Evolutionary conservation across 92 coral and sea anemone genomes (phyloP).

Genomic region (Chrysogorgia sp.): DNA sequence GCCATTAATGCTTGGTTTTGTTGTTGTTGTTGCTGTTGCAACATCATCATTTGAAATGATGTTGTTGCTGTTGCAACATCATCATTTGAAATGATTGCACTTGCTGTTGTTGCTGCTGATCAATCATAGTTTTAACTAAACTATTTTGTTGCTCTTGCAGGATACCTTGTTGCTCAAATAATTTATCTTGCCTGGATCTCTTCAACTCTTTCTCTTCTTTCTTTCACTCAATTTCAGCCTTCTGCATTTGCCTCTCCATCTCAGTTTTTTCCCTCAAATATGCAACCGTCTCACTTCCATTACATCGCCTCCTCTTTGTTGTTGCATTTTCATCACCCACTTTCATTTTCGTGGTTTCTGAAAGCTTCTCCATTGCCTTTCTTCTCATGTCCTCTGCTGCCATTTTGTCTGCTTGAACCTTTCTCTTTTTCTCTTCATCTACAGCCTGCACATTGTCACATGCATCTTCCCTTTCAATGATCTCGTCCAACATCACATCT

Average conservation of each 20-base stretch:
- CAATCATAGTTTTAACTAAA: slow-evolving; percentile 28
- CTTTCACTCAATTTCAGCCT: slow-evolving; percentile 43
- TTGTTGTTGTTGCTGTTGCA: slow-evolving; percentile 48
- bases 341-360: slow-evolving; percentile 34
- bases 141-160: slow-evolving; percentile 40
- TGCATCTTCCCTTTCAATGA: slow-evolving; percentile 29
- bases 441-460: slow-evolving; percentile 36
- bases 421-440: slow-evolving; percentile 30
- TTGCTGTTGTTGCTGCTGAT: slow-evolving; percentile 55
- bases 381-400: slow-evolving; percentile 32
- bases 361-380: slow-evolving; percentile 17
- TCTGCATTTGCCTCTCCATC: slow-evolving; percentile 39
- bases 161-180: slow-evolving; percentile 35
- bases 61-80: slow-evolving; percentile 50
- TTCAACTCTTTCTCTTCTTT: slow-evolving; percentile 47
- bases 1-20: slow-evolving; percentile 49
- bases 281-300: slow-evolving; percentile 39
- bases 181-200: slow-evolving; percentile 21
- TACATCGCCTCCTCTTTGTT: slow-evolving; percentile 27
- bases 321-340: neutral
- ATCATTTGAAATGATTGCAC: slow-evolving; percentile 42
- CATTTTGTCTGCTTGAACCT: slow-evolving; percentile 3
- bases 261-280: slow-evolving; percentile 40
- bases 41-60: slow-evolving; percentile 25
- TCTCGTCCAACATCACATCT: slow-evolving; percentile 25